Conservation (phyloP, 53 echinoderm and acorn worm species). For the Echinometra lucunter region DNA sequence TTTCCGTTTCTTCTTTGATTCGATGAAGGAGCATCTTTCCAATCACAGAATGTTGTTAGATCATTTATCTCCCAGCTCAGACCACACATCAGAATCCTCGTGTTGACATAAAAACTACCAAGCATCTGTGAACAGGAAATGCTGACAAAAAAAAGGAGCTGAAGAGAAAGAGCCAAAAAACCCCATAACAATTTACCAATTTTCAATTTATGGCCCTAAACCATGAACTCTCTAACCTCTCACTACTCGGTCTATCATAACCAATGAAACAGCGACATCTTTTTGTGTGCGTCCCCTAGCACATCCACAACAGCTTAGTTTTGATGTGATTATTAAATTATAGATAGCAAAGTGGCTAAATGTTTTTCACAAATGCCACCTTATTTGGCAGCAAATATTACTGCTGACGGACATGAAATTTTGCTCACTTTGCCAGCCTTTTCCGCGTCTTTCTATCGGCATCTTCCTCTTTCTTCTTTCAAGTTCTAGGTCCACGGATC, state of each 20-base stretch:
- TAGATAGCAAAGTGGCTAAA: constrained; percentile 71
- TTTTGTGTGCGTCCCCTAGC: not conserved
- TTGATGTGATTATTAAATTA: constrained; percentile 72
- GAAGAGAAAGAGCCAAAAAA: not conserved
- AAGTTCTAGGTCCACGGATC: constrained; percentile 29
- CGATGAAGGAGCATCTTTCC: not conserved
- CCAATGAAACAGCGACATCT: constrained; percentile 7
- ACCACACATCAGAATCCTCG: constrained; percentile 51
- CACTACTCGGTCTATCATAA: constrained; percentile 48
- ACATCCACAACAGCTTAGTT: constrained; percentile 37
- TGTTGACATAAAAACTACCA: constrained; percentile 60
- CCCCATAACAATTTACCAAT: constrained; percentile 72
- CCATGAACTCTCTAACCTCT: constrained; percentile 60
- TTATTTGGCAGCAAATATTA: constrained; percentile 66
- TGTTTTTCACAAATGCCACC: constrained; percentile 69
- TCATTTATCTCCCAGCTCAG: constrained; percentile 52
- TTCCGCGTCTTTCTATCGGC: not conserved
- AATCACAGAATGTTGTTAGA: constrained; percentile 44
- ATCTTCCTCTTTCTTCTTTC: constrained; percentile 34
- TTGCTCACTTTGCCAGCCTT: constrained; percentile 34
- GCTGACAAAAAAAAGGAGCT: constrained; percentile 18
- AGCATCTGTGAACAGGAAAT: constrained; percentile 64
- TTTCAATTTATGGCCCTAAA: constrained; percentile 72
- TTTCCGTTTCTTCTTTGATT: constrained; percentile 48
- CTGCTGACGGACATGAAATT: constrained; percentile 65